Base-by-base conservation (phyloP, 1,140 invertebrate genomes). In the Aphis gossypii region DNA sequence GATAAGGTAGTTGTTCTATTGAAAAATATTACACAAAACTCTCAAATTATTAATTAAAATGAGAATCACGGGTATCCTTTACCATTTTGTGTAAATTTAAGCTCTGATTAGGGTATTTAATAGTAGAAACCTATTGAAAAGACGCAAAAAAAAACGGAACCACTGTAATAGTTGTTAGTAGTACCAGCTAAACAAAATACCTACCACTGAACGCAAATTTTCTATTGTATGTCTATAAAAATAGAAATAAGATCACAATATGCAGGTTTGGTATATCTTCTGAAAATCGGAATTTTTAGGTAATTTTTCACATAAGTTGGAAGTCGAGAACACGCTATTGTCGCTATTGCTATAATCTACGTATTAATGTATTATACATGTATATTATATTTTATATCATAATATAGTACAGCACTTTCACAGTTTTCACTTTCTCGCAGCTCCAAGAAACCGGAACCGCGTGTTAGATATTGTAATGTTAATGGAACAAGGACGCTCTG, bases 331-430 rank as follows among this genome's bases (percentile, higher is more conserved):
- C 11, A 76, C 4, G 23, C n/a, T 0, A 76, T 76, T 76, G 38
- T 41, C 38, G 23, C 60, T 76, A 76, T n/a, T 30, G 1, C 38
- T 41, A 60, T 56, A 46, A 46, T 46, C 5, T 46, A 7, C 44
- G 44, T 30, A 60, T 30, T n/a, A 35, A n/a, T 3, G 30, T 76
- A n/a, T 76, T 30, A 60, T 30, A n/a, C 18, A n/a, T 3, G 30
- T 76, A n/a, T 76, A 35, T n/a, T 35, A 76, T 68, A 68, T 68
- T 68, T 68, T 68, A n/a, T 20, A 76, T 76, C 18, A 76, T 18
- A 68, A 68, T 68, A 68, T 76, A 76, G 60, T 76, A 76, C 20
- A 83, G 21, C 82, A 83, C 82, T 83, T 83, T 83, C 82, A 83
- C 82, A 41, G 82, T 35, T 83, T 83, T 21, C 82, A 83, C 82